These are phyloP conservation scores for Phenganax stokvisi DNA, from an alignment of 92 coral and sea anemone species.

Conservation along the genomic window DNA sequence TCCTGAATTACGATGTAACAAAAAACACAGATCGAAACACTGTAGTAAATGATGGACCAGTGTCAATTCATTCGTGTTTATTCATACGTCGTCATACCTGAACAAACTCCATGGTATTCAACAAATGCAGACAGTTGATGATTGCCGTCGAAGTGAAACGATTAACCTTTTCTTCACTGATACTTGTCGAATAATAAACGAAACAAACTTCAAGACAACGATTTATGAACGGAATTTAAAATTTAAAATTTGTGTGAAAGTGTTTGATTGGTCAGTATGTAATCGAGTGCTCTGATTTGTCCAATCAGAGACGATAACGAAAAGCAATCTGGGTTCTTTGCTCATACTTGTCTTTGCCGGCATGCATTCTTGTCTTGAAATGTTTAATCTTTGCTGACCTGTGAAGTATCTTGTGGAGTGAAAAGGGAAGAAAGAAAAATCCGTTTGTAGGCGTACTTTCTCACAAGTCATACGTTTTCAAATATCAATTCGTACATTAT, in stretches of 20 bases:
- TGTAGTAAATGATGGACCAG: neutral
- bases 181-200: neutral
- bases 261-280: neutral
- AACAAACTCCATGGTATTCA: slow-evolving; percentile 5
- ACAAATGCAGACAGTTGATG: neutral
- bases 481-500: too few species aligned
- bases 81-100: neutral
- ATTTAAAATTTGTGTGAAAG: neutral
- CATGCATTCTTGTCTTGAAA: too few species aligned
- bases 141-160: neutral
- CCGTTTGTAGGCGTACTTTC: too few species aligned
- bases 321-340: too few species aligned
- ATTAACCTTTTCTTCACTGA: slow-evolving; percentile 5
- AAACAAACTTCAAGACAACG: neutral
- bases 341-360: too few species aligned
- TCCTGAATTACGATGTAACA: neutral
- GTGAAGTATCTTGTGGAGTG: too few species aligned
- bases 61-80: neutral
- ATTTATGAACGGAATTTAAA: neutral
- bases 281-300: neutral
- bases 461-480: too few species aligned
- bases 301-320: neutral
- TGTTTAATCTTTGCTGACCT: too few species aligned
- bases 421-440: too few species aligned
- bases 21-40: neutral